These are phyloP conservation scores for Stenodera caucasica DNA, from an alignment of 2,888 invertebrate species.

Conservation along the genomic window DNA sequence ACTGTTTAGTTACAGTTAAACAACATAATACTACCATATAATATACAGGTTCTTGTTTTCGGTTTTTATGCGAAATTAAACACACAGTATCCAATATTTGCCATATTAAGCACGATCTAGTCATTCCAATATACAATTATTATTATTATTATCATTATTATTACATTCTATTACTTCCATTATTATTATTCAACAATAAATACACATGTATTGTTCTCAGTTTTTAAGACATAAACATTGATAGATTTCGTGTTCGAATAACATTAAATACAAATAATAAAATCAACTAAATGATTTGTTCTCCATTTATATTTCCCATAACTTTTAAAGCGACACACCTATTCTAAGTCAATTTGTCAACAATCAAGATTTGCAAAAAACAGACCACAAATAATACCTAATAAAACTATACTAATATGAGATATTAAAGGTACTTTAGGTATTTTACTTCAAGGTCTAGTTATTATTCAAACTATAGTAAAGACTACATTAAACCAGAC, in stretches of 20 bases:
- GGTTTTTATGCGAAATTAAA: constrained; percentile 35
- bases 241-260: not conserved
- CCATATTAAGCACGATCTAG: constrained; percentile 34
- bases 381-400: too few species aligned
- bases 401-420: too few species aligned
- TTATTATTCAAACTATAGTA: not conserved
- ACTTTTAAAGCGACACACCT: not conserved
- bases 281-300: not conserved
- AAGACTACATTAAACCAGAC: not conserved
- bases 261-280: not conserved
- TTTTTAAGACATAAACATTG: not conserved
- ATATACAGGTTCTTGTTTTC: constrained; percentile 26
- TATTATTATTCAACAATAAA: constrained; percentile 28
- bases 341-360: not conserved
- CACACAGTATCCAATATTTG: constrained; percentile 35
- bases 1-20: constrained; percentile 11
- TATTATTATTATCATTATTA: constrained; percentile 38
- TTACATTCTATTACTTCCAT: constrained; percentile 40
- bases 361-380: not conserved
- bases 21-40: not conserved
- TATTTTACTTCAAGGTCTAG: not conserved
- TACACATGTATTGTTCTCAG: not conserved
- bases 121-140: constrained; percentile 21
- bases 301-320: not conserved
- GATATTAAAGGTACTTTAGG: not conserved